Conservation (phyloP, 2,888 invertebrate species). For the Lamproptera curius region DNA sequence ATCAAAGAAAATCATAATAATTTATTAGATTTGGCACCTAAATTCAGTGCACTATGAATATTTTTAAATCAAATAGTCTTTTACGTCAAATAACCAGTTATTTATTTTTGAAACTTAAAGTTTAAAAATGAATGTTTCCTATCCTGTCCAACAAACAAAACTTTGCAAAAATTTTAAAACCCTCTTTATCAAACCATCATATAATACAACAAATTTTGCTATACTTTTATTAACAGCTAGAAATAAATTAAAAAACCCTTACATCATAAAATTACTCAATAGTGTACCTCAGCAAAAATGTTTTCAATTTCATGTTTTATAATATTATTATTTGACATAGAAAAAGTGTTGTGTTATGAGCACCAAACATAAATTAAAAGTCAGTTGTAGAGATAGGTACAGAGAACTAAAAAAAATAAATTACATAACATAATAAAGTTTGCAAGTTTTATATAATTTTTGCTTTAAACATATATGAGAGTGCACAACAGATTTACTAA, state of each 20-base stretch:
- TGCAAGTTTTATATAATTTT: conserved; percentile 1
- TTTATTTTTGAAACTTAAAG: no score
- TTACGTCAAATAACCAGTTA: no score
- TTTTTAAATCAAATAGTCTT: no score
- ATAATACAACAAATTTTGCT: background rate
- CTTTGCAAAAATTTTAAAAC: background rate
- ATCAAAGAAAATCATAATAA: background rate
- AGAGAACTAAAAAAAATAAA: conserved; percentile 6
- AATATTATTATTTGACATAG: background rate
- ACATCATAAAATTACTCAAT: background rate
- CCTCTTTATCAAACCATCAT: background rate
- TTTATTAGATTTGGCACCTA: background rate
- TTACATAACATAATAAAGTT: conserved; percentile 5
- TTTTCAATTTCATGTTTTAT: no score
- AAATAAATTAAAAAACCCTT: background rate
- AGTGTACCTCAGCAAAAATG: background rate
- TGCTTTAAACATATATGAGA: conserved; percentile 9
- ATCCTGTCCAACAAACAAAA: no score
- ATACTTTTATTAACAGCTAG: background rate
- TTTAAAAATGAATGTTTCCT: no score
- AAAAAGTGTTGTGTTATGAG: background rate
- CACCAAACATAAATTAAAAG: conserved; percentile 7
- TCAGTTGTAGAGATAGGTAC: background rate
- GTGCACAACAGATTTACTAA: conserved; percentile 12
- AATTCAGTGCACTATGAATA: background rate